A percentile compares a stretch with the other conserved stretches of the same genome.
phyloP scores from a whole-genome alignment of 2,797 vertebrate species.

The Sphenopsis melanotis region DNA sequence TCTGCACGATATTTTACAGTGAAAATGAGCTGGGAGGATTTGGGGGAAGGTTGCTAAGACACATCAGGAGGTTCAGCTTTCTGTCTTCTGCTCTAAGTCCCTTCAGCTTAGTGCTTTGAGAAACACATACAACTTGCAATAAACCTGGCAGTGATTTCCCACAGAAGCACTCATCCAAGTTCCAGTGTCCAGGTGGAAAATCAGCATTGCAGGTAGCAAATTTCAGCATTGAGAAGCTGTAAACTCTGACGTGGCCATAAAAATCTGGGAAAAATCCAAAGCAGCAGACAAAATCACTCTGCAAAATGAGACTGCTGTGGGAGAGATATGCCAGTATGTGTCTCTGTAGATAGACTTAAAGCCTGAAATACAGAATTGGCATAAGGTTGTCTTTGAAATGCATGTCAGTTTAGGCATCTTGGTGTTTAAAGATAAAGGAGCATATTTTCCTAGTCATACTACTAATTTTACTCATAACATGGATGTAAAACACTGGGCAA shows the following conservation, averaged over 20 bases:
- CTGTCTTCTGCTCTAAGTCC: neutral
- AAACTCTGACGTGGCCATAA: neutral
- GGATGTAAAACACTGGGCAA: neutral
- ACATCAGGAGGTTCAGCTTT: neutral
- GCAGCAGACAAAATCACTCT: neutral
- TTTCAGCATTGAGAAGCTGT: neutral
- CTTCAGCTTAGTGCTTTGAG: neutral
- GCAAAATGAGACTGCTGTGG: neutral
- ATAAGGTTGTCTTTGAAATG: neutral
- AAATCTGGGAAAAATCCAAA: neutral
- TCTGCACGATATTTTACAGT: neutral
- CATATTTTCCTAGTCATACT: neutral
- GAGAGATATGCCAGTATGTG: rapidly evolving
- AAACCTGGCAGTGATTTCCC: neutral
- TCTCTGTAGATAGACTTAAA: rapidly evolving
- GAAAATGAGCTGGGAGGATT: neutral
- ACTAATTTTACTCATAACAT: neutral
- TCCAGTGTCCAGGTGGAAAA: neutral
- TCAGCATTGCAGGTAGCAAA: neutral
- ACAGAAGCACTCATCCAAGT: neutral
- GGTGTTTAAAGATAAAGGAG: neutral
- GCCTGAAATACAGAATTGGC: neutral
- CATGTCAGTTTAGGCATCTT: neutral
- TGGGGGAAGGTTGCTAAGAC: neutral
- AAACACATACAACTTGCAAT: neutral